These are phyloP conservation scores for Meiosimyza platycephala DNA, from an alignment of 2,888 invertebrate genomes.

Conservation along the genomic window DNA sequence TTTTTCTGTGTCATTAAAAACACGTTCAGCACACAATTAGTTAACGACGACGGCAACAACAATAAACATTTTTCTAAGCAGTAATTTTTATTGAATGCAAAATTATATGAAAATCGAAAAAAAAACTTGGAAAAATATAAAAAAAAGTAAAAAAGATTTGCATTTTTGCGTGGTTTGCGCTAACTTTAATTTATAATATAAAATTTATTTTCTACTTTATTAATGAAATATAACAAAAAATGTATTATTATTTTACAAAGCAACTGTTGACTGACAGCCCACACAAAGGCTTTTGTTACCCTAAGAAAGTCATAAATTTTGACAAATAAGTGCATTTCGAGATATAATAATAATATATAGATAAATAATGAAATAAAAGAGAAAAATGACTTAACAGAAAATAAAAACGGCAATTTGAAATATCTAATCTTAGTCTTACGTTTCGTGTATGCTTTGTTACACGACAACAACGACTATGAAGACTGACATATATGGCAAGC, in stretches of 20 bases:
- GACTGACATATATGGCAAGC: neutral
- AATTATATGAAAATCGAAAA: too few species aligned
- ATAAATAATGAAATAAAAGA: neutral
- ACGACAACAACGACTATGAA: neutral
- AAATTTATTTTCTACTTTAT: conserved; percentile 2
- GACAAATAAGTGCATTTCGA: conserved; percentile 7
- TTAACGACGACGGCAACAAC: conserved; percentile 8
- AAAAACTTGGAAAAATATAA: conserved; percentile 1
- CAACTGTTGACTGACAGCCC: neutral
- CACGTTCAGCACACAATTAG: conserved; percentile 44
- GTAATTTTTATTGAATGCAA: conserved; percentile 10
- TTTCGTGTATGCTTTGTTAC: neutral
- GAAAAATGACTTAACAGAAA: neutral
- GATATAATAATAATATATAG: neutral
- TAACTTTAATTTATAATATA: neutral
- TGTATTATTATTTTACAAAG: neutral
- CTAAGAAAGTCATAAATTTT: conserved; percentile 21
- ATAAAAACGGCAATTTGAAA: neutral
- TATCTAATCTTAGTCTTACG: conserved; percentile 13
- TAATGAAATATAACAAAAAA: conserved; percentile 6
- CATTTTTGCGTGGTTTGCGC: conserved; percentile 50
- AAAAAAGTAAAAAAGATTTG: conserved; percentile 26
- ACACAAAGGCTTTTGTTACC: neutral
- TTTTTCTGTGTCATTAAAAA: conserved; percentile 54
- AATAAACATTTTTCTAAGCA: neutral